Conservation (phyloP, 2,113 vertebrate species). For the Cygnus buccinator region DNA sequence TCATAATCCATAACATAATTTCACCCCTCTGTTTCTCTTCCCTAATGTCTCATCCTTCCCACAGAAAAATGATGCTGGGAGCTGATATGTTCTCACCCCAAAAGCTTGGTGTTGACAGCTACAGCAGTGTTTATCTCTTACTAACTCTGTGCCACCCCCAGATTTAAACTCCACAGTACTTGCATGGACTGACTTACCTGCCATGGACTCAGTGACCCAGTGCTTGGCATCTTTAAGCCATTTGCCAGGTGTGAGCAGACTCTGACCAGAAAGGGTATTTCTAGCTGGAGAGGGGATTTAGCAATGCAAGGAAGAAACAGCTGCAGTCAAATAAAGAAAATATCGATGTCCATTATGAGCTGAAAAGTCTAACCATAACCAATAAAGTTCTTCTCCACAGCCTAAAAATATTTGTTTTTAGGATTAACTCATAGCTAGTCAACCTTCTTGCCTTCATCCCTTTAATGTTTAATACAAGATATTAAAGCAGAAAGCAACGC, state of each 20-base stretch:
- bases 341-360: neutral
- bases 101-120: neutral
- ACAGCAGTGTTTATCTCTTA: neutral
- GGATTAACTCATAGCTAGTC: slow-evolving; percentile 19
- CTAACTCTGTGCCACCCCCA: neutral
- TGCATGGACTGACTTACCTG: neutral
- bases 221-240: neutral
- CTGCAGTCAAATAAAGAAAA: neutral
- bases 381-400: neutral
- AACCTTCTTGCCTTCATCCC: slow-evolving; percentile 29
- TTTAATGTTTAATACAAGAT: slow-evolving; percentile 60
- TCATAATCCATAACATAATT: neutral
- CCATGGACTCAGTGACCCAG: neutral
- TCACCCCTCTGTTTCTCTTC: neutral
- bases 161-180: neutral
- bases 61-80: neutral
- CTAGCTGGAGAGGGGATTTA: neutral
- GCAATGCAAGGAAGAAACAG: neutral
- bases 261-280: neutral
- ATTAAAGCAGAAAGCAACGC: slow-evolving; percentile 61
- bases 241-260: neutral
- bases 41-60: neutral
- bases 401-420: slow-evolving; percentile 8
- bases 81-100: neutral
- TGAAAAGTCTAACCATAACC: slow-evolving; percentile 34